These are phyloP conservation scores for Lithophane ornitopus DNA, from an alignment of 2,888 invertebrate genomes.

Conservation along the genomic window DNA sequence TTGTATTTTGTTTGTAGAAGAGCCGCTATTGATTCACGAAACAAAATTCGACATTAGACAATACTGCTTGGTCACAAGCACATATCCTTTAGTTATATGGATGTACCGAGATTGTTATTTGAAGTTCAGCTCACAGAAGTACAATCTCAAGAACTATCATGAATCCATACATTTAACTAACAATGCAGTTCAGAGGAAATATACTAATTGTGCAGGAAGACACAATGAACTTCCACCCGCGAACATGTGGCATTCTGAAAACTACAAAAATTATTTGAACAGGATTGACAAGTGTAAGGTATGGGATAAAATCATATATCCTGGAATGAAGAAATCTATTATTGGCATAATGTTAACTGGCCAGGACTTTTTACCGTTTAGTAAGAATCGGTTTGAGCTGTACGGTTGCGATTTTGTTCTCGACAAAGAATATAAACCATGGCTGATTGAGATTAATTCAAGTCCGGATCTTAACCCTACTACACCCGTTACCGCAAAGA, in stretches of 20 bases:
- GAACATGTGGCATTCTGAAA: conserved; percentile 96
- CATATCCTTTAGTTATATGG: conserved; percentile 95
- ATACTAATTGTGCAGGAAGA: conserved; percentile 88
- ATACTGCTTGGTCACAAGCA: conserved; percentile 96
- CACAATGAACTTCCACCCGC: conserved; percentile 92
- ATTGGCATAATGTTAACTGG: conserved; percentile 95
- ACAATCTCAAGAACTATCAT: conserved; percentile 94
- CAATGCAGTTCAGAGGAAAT: conserved; percentile 96
- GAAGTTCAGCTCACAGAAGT: conserved; percentile 96
- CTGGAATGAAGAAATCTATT: conserved; percentile 96
- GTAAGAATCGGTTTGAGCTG: conserved; percentile 95
- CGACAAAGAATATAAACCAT: conserved; percentile 95
- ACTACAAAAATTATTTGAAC: conserved; percentile 92
- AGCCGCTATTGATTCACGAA: conserved; percentile 94
- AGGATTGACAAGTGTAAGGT: conserved; percentile 90
- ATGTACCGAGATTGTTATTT: conserved; percentile 96
- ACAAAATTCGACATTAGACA: conserved; percentile 98
- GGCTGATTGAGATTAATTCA: conserved; percentile 98
- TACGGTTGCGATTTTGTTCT: conserved; percentile 98
- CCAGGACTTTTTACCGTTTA: conserved; percentile 92
- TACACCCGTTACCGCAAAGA: conserved; percentile 95
- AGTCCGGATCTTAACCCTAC: conserved; percentile 96
- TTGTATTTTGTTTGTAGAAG: conserved; percentile 90
- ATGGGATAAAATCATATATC: conserved; percentile 95
- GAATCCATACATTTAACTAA: conserved; percentile 97